Conservation (phyloP, 2,888 invertebrate species). For the Acronicta aceris region DNA sequence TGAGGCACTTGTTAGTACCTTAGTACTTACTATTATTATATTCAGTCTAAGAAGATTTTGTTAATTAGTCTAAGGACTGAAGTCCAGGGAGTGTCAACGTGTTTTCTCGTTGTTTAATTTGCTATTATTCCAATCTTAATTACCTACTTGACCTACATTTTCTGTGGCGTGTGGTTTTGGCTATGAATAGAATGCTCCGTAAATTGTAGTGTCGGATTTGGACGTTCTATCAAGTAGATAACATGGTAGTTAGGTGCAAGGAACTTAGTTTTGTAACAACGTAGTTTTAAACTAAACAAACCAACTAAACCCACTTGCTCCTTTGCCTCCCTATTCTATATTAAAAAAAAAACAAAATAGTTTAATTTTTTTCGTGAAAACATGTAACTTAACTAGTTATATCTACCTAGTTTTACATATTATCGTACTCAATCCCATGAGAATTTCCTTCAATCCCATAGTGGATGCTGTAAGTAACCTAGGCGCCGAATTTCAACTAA, state of each 20-base stretch:
- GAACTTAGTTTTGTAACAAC: slow-evolving; percentile 7
- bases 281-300: background rate
- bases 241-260: background rate
- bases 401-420: too few relatives aligned
- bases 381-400: too few relatives aligned
- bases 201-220: slow-evolving; percentile 2
- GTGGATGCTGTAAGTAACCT: too few relatives aligned
- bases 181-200: slow-evolving; percentile 24
- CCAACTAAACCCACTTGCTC: too few relatives aligned
- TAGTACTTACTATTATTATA: too few relatives aligned
- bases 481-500: too few relatives aligned
- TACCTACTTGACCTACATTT: slow-evolving; percentile 31
- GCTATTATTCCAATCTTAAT: slow-evolving; percentile 16
- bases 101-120: slow-evolving; percentile 19
- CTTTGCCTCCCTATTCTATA: too few relatives aligned
- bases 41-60: background rate
- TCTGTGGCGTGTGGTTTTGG: slow-evolving; percentile 3
- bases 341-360: too few relatives aligned
- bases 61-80: background rate
- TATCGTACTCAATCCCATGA: too few relatives aligned
- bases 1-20: too few relatives aligned
- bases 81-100: background rate
- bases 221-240: background rate
- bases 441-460: too few relatives aligned
- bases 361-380: too few relatives aligned